Conservation (phyloP, 2,888 invertebrate species). For the Thera britannica region DNA sequence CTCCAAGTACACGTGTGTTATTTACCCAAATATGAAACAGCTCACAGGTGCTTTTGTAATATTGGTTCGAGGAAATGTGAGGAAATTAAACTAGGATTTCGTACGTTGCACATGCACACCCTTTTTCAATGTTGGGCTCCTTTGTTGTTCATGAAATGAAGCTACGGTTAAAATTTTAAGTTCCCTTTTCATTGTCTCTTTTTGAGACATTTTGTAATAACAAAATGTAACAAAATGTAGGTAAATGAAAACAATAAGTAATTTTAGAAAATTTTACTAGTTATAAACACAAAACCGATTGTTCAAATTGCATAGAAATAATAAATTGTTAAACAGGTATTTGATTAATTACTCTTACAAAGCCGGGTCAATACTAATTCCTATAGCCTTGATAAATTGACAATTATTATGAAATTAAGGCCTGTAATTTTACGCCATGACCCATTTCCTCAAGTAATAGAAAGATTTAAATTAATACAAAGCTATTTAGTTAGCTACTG, state of each 20-base stretch:
- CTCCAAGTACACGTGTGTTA: constrained; percentile 36
- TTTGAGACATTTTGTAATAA: no score
- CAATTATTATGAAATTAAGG: not conserved
- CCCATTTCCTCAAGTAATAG: constrained; percentile 13
- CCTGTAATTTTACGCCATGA: not conserved
- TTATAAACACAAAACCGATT: no score
- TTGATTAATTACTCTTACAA: no score
- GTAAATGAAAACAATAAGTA: no score
- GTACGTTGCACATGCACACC: not conserved
- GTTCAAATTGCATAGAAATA: no score
- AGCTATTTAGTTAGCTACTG: constrained; percentile 40
- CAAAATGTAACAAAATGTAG: no score
- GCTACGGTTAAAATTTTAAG: not conserved
- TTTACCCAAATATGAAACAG: constrained; percentile 36
- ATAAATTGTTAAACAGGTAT: no score
- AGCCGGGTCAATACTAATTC: not conserved
- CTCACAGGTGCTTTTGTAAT: not conserved
- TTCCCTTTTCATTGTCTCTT: no score
- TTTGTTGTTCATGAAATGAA: not conserved
- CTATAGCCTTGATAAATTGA: not conserved
- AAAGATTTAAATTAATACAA: constrained; percentile 32
- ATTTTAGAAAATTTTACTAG: no score
- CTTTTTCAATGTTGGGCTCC: no score
- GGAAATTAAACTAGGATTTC: not conserved
- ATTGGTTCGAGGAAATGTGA: not conserved